A percentile compares a stretch with the other conserved stretches of the same genome.
Conservation (phyloP, 2,797 vertebrate species). For the Saguinus oedipus region DNA sequence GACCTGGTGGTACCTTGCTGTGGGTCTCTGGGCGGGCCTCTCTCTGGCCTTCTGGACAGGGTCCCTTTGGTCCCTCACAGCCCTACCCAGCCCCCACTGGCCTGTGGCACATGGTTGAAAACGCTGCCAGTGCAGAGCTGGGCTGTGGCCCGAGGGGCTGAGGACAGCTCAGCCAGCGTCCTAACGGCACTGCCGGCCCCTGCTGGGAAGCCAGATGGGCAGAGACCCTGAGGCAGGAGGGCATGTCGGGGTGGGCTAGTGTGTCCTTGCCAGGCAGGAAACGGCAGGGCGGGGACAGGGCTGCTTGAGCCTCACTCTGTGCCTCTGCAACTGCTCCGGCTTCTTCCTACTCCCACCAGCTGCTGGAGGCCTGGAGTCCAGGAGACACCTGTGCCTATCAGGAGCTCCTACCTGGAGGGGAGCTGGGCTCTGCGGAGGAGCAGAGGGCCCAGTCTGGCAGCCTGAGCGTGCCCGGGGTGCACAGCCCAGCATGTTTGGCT, state of each 20-base stretch:
- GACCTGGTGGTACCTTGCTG: not conserved
- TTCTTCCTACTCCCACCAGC: not conserved
- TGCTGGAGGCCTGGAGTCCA: not conserved
- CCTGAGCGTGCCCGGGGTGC: not conserved
- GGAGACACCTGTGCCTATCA: rapidly evolving
- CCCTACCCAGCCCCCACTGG: not conserved
- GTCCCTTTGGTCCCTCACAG: not conserved
- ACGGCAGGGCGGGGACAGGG: not conserved
- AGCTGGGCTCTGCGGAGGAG: not conserved
- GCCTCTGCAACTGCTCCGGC: not conserved
- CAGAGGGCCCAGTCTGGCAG: not conserved
- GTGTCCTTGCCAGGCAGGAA: not conserved
- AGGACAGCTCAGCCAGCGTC: not conserved
- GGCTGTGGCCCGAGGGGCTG: not conserved
- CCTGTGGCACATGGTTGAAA: not conserved
- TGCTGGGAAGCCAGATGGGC: not conserved
- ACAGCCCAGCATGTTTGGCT: not conserved
- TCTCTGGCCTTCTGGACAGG: not conserved
- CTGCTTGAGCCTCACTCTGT: not conserved
- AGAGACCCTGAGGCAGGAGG: not conserved
- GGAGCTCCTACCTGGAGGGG: not conserved
- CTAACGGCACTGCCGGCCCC: not conserved
- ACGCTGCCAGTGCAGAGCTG: not conserved
- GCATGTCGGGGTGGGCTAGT: rapidly evolving
- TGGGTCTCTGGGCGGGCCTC: not conserved